These are phyloP conservation scores for Myripristis jacobus DNA, from an alignment of 2,797 vertebrate genomes.

Conservation along the genomic window DNA sequence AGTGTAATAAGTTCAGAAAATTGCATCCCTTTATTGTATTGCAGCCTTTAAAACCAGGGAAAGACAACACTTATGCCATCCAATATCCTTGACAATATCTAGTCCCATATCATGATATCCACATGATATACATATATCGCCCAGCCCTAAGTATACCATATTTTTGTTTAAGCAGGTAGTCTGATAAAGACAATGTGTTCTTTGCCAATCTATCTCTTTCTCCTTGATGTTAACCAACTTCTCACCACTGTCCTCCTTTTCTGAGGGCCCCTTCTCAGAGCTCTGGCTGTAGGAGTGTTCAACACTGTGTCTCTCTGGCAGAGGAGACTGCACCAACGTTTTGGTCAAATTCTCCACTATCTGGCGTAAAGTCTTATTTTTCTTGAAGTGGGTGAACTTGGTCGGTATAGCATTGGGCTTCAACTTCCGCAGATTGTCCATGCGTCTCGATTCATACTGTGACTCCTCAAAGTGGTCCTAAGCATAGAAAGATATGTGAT, in stretches of 20 bases:
- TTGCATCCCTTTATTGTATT: no score
- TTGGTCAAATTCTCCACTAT: constrained; percentile 27
- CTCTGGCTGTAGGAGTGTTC: constrained; percentile 35
- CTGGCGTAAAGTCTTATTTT: constrained; percentile 19
- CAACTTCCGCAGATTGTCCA: constrained; percentile 29
- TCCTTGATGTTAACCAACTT: background rate
- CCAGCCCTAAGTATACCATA: no score
- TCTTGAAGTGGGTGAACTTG: constrained; percentile 29
- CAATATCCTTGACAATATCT: no score
- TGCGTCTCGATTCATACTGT: constrained; percentile 26
- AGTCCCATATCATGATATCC: no score
- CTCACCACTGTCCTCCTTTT: constrained; percentile 19
- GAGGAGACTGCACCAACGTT: constrained; percentile 5
- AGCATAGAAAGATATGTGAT: background rate
- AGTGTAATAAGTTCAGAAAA: no score
- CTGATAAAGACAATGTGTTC: background rate
- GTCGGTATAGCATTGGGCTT: constrained; percentile 29
- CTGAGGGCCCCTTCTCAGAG: constrained; percentile 16
- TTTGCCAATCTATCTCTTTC: background rate
- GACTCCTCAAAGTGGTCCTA: constrained; percentile 34
- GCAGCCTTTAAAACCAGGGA: no score
- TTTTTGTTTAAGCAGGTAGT: background rate
- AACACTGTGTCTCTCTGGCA: constrained; percentile 22
- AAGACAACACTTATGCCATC: no score
- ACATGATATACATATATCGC: no score